These are phyloP conservation scores for Lasiurus borealis DNA, from an alignment of 2,113 vertebrate genomes.

Conservation along the genomic window DNA sequence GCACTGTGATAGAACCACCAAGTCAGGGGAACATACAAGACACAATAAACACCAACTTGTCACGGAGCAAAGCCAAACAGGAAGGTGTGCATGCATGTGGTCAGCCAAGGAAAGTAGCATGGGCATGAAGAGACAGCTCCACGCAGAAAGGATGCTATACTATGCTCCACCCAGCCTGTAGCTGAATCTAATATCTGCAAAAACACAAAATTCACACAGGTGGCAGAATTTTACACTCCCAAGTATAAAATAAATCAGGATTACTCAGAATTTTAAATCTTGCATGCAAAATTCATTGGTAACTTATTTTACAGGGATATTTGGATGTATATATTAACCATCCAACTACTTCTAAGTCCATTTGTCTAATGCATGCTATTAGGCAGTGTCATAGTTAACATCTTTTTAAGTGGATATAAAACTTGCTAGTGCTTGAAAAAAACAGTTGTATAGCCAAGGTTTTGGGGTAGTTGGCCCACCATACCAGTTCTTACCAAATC, in stretches of 20 bases:
- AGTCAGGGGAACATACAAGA: not conserved
- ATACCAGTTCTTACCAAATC: not conserved
- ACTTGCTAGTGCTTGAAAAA: slow-evolving; percentile 28
- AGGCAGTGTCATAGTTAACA: not conserved
- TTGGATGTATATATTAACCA: slow-evolving; percentile 1
- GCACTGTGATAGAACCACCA: slow-evolving; percentile 18
- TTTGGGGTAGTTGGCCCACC: not conserved
- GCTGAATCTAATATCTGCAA: slow-evolving; percentile 8
- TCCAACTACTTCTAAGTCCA: not conserved
- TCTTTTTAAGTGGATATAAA: slow-evolving; percentile 31
- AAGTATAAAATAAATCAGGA: slow-evolving; percentile 52
- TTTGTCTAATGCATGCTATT: not conserved
- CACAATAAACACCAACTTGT: not conserved
- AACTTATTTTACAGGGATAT: slow-evolving; percentile 28
- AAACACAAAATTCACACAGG: slow-evolving; percentile 29
- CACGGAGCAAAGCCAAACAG: not conserved
- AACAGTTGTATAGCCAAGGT: not conserved
- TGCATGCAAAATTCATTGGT: slow-evolving; percentile 29
- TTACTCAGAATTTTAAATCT: slow-evolving; percentile 16
- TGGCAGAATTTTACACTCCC: slow-evolving; percentile 37
- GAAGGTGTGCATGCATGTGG: not conserved
- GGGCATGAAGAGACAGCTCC: not conserved
- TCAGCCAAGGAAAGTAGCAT: not conserved
- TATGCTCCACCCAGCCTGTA: not conserved
- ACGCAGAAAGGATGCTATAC: not conserved